Conservation (phyloP, 2,797 vertebrate species). For the Sebastolobus alascanus region DNA sequence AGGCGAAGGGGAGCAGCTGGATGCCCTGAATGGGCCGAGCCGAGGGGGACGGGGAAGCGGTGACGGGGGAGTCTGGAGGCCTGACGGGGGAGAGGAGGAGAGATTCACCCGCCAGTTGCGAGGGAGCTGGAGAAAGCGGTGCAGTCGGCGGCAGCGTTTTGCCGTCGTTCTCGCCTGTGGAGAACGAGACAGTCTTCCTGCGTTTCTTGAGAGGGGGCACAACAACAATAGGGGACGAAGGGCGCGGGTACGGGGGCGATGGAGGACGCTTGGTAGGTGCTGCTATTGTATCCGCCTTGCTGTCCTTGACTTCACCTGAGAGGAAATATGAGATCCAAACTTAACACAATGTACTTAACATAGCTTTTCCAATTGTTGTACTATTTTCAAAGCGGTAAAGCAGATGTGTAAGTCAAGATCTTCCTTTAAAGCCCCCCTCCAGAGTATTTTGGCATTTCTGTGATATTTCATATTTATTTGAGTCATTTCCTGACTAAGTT, state of each 20-base stretch:
- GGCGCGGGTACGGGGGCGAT: conserved; percentile 80
- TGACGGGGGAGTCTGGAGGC: conserved; percentile 64
- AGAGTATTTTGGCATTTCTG: too few species aligned
- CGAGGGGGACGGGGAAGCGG: conserved; percentile 31
- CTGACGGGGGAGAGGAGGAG: conserved; percentile 64
- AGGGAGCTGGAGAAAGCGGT: conserved; percentile 56
- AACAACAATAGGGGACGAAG: conserved; percentile 88
- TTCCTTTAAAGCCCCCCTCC: not conserved
- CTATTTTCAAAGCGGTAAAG: not conserved
- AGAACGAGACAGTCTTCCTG: conserved; percentile 93
- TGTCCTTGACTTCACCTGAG: conserved; percentile 64
- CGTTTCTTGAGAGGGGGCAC: conserved; percentile 94
- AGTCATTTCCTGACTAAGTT: too few species aligned
- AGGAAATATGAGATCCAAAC: not conserved
- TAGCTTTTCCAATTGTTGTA: not conserved
- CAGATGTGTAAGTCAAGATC: not conserved
- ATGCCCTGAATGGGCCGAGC: conserved; percentile 69
- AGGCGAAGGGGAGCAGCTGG: conserved; percentile 83
- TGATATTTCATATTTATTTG: too few species aligned
- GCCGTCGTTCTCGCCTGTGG: conserved; percentile 82
- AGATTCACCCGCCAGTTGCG: conserved; percentile 54
- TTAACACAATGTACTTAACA: not conserved
- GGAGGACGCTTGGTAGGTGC: conserved; percentile 59
- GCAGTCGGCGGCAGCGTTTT: conserved; percentile 55
- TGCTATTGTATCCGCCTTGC: conserved; percentile 46